A percentile compares a stretch with the other conserved stretches of the same genome.
Conservation (phyloP, 2,888 invertebrate species). For the Elegia similella region DNA sequence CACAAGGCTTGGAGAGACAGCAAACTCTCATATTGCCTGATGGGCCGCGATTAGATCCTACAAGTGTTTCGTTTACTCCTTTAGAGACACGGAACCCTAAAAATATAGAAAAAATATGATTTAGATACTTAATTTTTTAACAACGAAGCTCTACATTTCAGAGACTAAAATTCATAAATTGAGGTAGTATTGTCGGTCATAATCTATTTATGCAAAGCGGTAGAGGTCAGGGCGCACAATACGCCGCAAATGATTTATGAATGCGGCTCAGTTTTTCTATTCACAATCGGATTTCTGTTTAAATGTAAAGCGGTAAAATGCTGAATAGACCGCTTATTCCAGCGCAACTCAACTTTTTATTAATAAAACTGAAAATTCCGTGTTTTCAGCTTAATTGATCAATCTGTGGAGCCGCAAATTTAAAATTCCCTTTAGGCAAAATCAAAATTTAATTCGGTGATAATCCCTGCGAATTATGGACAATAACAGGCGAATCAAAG, state of each 20-base stretch:
- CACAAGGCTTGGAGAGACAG: too few species aligned
- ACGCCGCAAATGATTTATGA: slow-evolving; percentile 16
- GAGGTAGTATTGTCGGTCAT: slow-evolving; percentile 1
- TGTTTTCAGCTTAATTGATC: slow-evolving; percentile 13
- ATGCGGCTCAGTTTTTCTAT: slow-evolving; percentile 12
- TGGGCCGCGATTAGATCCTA: too few species aligned
- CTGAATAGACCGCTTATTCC: slow-evolving; percentile 22
- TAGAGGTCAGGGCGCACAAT: slow-evolving; percentile 17
- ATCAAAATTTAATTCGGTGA: slow-evolving; percentile 31
- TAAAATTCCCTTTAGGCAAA: slow-evolving; percentile 19
- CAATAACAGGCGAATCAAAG: slow-evolving; percentile 28
- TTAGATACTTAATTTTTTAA: too few species aligned
- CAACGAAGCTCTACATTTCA: too few species aligned
- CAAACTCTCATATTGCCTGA: too few species aligned
- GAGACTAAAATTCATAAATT: background rate
- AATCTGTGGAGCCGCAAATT: slow-evolving; percentile 19
- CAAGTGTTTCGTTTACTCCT: too few species aligned
- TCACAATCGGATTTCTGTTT: slow-evolving; percentile 13
- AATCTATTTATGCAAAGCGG: slow-evolving; percentile 17
- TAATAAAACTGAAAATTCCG: slow-evolving; percentile 12
- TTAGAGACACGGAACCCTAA: too few species aligned
- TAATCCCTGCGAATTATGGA: slow-evolving; percentile 29
- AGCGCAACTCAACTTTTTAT: slow-evolving; percentile 11
- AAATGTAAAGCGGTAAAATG: slow-evolving; percentile 21
- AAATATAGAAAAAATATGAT: too few species aligned